A percentile compares a stretch with the other conserved stretches of the same genome.
These are phyloP conservation scores for Crenuchus spilurus DNA, from an alignment of 2,797 vertebrate genomes.

Conservation along the genomic window DNA sequence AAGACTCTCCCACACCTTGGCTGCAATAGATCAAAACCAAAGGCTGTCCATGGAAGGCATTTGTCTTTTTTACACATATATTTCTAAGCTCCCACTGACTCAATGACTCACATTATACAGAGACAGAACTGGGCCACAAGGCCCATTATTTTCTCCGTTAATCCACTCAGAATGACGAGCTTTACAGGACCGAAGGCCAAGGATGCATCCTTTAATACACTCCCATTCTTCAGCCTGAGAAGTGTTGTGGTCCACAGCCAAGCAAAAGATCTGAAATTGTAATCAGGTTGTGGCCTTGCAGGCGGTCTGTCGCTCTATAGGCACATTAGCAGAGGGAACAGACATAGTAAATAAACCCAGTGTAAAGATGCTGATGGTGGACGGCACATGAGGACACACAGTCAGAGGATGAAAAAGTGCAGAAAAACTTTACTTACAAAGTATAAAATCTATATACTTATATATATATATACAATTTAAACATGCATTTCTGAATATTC, in stretches of 20 bases:
- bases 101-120: constrained; percentile 25
- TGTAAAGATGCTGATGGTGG: background rate
- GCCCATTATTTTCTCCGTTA: constrained; percentile 8
- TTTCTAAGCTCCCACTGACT: constrained; percentile 32
- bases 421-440: no score
- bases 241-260: background rate
- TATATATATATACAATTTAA: no score
- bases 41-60: constrained; percentile 17
- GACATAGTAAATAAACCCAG: constrained; percentile 1
- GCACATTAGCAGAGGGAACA: constrained; percentile 4
- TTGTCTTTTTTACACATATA: constrained; percentile 28
- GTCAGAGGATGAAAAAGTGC: background rate
- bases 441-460: no score
- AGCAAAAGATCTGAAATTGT: constrained; percentile 26
- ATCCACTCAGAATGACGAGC: constrained; percentile 7
- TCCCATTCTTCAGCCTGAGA: constrained; percentile 11
- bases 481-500: no score
- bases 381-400: background rate
- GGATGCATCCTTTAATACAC: constrained; percentile 1
- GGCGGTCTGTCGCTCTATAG: background rate
- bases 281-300: constrained; percentile 2
- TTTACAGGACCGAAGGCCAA: constrained; percentile 16
- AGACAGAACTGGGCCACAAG: constrained; percentile 41
- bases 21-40: constrained; percentile 20
- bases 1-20: constrained; percentile 28